Base-by-base conservation (phyloP, 2,888 invertebrate species). In the Acleris holmiana region DNA sequence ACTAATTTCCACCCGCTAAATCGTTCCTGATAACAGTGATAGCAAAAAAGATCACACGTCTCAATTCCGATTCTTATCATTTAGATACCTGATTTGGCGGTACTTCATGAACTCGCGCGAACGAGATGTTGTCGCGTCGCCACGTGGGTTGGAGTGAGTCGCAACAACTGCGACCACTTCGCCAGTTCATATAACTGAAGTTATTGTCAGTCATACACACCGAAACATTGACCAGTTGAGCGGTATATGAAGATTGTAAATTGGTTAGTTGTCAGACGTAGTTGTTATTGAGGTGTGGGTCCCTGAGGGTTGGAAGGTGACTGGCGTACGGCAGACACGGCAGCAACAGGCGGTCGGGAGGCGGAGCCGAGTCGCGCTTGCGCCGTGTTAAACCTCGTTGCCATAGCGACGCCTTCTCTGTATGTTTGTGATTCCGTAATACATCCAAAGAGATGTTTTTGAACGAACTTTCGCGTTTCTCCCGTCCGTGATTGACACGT, bases 301-400 rank as follows among this genome's bases (percentile, higher is more conserved):
- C 78, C 76, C 71, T 79, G 80, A 76, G 75, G 73, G 76, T 73
- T 74, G 61, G 73, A 67, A 75, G 75, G 73, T 82, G 79, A 92
- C 91, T 91, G 90, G 85, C 88, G 87, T 76, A 70, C 80, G 84
- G 76, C 77, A 69, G 72, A 61, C 72, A 71, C 80, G 82, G 77
- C 80, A 90, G 88, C 93, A 91, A 93, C 92, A 92, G 93, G 92
- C 91, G 85, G 86, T 77, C 75, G 71, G 69, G 63, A 81, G 91
- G 90, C 86, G 90, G 88, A 84, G 88, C 79, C 71, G 73, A 58
- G 72, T 69, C 83, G 85, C 86, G 89, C 74, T 80, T 89, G 93
- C 93, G 93, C 88, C 77, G 54, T 76, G 67, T 69, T 8, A 62
- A 66, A 67, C 65, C 59, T 77, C 72, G 93, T 93, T 87, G 81